Evolutionary conservation across 2,888 invertebrate species (phyloP).

Genomic region (Agrochola macilenta): DNA sequence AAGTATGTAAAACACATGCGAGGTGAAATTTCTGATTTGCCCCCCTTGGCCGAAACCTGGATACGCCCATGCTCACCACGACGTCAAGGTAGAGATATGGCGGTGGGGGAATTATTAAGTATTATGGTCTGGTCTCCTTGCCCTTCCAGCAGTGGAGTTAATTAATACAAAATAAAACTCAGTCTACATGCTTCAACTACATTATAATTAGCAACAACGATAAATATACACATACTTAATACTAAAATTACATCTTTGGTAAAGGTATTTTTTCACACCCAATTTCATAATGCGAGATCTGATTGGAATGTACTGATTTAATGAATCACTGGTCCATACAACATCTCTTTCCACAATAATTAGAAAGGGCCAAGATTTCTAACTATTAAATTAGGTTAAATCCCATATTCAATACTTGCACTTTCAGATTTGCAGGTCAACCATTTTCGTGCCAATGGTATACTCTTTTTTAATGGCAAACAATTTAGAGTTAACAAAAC

Average conservation of each 20-base stretch:
- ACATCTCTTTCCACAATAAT: background rate
- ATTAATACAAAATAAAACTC: constrained; percentile 62
- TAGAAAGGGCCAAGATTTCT: background rate
- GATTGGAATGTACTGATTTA: constrained; percentile 68
- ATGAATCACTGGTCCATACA: constrained; percentile 22
- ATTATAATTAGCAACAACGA: constrained; percentile 67
- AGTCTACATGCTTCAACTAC: constrained; percentile 76
- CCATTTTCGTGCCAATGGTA: background rate
- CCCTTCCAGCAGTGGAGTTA: background rate
- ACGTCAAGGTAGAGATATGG: background rate
- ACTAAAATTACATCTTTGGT: constrained; percentile 67
- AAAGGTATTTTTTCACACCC: constrained; percentile 45
- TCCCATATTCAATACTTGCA: background rate
- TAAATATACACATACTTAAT: constrained; percentile 64
- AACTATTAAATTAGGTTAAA: background rate
- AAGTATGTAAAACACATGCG: too few relatives aligned
- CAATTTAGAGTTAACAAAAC: constrained; percentile 4
- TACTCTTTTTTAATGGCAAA: background rate
- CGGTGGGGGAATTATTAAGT: background rate
- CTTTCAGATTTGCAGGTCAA: background rate
- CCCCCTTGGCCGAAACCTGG: too few relatives aligned
- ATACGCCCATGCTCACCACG: too few relatives aligned
- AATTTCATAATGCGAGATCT: constrained; percentile 55
- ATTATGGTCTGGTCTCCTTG: background rate
- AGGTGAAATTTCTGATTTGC: too few relatives aligned